Percentiles rank a stretch among this genome's conserved stretches.
Conservation (phyloP, 1,140 invertebrate genomes). For the Kradibia gibbosae region DNA sequence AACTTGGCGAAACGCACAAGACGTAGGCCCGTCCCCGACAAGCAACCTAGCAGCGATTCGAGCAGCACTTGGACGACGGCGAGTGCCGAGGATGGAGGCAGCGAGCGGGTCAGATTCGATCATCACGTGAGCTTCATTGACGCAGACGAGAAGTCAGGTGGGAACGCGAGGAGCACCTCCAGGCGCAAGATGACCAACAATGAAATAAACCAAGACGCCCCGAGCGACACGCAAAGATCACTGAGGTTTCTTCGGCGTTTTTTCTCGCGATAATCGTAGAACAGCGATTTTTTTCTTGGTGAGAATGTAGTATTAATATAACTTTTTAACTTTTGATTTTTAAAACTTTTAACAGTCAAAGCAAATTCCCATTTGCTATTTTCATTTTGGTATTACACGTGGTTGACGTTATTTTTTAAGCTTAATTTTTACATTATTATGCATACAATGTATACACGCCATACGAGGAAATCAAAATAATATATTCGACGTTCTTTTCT, state of each 20-base stretch:
- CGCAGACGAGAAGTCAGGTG: slow-evolving; percentile 58
- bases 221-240: slow-evolving; percentile 53
- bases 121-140: slow-evolving; percentile 74
- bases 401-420: no score
- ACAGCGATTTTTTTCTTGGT: slow-evolving; percentile 25
- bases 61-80: slow-evolving; percentile 66
- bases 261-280: slow-evolving; percentile 45
- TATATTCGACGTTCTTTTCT: no score
- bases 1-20: slow-evolving; percentile 67
- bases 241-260: slow-evolving; percentile 53
- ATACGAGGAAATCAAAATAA: no score
- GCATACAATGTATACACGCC: no score
- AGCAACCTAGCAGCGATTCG: slow-evolving; percentile 64
- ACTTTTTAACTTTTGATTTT: no score
- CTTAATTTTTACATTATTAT: no score
- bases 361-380: no score
- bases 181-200: slow-evolving; percentile 66
- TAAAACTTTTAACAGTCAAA: no score
- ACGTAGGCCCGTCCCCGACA: slow-evolving; percentile 62
- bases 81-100: slow-evolving; percentile 75
- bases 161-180: slow-evolving; percentile 48
- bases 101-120: slow-evolving; percentile 76
- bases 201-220: slow-evolving; percentile 61
- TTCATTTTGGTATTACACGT: no score
- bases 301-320: slow-evolving; percentile 39